Percentiles rank a stretch among this genome's conserved stretches.
Conservation (phyloP, 1,140 invertebrate genomes). For the Matsumurasca onukii region DNA sequence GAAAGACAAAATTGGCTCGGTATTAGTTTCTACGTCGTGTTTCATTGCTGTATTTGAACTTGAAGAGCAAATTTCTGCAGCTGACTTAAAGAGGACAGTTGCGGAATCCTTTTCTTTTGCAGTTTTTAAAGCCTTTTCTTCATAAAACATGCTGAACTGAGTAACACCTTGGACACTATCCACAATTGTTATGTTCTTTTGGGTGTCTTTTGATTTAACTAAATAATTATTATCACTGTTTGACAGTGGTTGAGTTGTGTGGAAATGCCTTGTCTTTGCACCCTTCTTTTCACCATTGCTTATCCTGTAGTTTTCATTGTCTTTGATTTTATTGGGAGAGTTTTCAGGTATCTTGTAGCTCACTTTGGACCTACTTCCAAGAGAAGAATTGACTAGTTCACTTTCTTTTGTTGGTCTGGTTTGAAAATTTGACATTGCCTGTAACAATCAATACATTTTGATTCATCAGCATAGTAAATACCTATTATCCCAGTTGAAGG, state of each 20-base stretch:
- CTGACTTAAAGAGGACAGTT: slow-evolving; percentile 16
- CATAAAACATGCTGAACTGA: slow-evolving; percentile 20
- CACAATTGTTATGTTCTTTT: background rate
- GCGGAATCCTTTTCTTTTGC: slow-evolving; percentile 3
- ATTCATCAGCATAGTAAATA: too few species aligned
- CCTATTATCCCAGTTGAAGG: too few species aligned
- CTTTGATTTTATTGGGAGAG: background rate
- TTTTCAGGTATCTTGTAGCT: background rate
- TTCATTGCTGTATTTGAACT: background rate
- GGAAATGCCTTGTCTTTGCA: background rate
- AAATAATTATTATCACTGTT: background rate
- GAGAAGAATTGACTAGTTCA: background rate
- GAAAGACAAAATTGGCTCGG: background rate
- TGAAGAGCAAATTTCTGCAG: background rate
- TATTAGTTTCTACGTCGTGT: slow-evolving; percentile 6
- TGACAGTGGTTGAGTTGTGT: background rate
- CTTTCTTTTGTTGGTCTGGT: slow-evolving; percentile 10
- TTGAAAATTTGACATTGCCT: background rate
- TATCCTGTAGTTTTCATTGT: slow-evolving; percentile 4
- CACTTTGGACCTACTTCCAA: slow-evolving; percentile 1
- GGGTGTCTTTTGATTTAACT: background rate
- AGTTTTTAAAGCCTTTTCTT: background rate
- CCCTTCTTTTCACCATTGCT: slow-evolving; percentile 16
- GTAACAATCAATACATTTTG: too few species aligned
- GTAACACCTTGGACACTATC: background rate